Percentiles rank a stretch among this genome's conserved stretches.
Conservation (phyloP, 2,888 invertebrate genomes). For the Pogonocherus hispidulus region DNA sequence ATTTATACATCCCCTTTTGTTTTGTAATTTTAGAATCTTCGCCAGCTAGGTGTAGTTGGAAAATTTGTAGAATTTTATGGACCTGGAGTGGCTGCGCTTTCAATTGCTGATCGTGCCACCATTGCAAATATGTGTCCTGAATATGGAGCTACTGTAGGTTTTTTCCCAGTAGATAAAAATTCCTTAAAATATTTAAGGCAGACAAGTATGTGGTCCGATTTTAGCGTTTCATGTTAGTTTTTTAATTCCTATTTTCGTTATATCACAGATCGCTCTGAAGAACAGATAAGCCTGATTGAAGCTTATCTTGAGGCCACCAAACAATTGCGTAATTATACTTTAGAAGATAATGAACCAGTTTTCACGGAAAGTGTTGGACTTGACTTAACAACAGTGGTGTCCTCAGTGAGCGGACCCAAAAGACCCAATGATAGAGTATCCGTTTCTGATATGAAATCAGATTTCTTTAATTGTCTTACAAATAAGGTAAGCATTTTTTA, state of each 20-base stretch:
- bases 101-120: constrained; percentile 97
- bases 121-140: constrained; percentile 99
- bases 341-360: constrained; percentile 83
- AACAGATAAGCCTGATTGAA: constrained; percentile 83
- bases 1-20: neutral
- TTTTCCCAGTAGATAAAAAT: constrained; percentile 90
- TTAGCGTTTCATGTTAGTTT: too few species aligned
- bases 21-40: constrained; percentile 72
- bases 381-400: constrained; percentile 90
- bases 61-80: constrained; percentile 99
- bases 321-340: constrained; percentile 86
- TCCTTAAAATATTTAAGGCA: constrained; percentile 88
- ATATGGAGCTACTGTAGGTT: constrained; percentile 97
- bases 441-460: constrained; percentile 89
- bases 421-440: constrained; percentile 96
- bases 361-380: constrained; percentile 89
- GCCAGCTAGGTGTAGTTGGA: constrained; percentile 95
- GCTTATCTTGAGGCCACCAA: constrained; percentile 85
- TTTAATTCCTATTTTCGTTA: too few species aligned
- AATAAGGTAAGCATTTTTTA: constrained; percentile 80
- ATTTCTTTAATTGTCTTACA: constrained; percentile 87
- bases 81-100: constrained; percentile 89
- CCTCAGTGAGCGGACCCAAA: constrained; percentile 97
- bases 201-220: constrained; percentile 74
- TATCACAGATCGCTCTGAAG: constrained; percentile 80